Evolutionary conservation across 2,888 invertebrate genomes (phyloP), one percentile per base, ranked within the genome.

Genomic region (Hyposoter dolosus): DNA sequence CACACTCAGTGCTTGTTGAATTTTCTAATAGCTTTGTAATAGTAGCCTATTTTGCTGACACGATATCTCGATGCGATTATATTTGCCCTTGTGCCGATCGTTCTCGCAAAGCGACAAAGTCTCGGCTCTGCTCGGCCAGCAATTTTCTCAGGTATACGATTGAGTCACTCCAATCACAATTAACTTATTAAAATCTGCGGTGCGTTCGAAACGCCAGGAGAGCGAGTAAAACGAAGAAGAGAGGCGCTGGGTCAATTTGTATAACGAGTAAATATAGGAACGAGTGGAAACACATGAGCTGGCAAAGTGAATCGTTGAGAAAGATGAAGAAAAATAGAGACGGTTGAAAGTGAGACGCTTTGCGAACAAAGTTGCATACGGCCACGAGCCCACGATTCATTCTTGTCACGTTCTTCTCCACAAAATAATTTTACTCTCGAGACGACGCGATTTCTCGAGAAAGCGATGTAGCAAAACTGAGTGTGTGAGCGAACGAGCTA

Each of bases 361-460:
- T 45, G 43, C 19, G 12, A 35, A 47, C 65, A 65, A 66, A 40
- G 50, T 56, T 40, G 79, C 78, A 47, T 23, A 76, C 40, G 43
- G 35, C 35, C 43, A 47, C 65, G 77, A 66, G 40, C 56, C 43
- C 40, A 43, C 81, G 32, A 69, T 81, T 75, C 56, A 86, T 86
- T 84, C 86, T 15, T 32, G 66, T 84, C 85, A 85, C 87, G 85
- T 85, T 85, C 80, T 80, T 85, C 85, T 80, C 85, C 68, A 65
- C 81, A 83, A n/a, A n/a, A 78, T 85, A 85, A 87, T 85, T 87
- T 47, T 43, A 53, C 80, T 74, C 76, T 63, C 56, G 79, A 74
- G 71, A 81, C 66, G 71, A 81, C 66, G 68, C 50, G 79, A 82
- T 84, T 84, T 84, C 84, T 87, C 75, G 80, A 23, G 82, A 81